These are phyloP conservation scores for Gobiocypris rarus DNA, from an alignment of 2,113 vertebrate genomes.

Conservation along the genomic window DNA sequence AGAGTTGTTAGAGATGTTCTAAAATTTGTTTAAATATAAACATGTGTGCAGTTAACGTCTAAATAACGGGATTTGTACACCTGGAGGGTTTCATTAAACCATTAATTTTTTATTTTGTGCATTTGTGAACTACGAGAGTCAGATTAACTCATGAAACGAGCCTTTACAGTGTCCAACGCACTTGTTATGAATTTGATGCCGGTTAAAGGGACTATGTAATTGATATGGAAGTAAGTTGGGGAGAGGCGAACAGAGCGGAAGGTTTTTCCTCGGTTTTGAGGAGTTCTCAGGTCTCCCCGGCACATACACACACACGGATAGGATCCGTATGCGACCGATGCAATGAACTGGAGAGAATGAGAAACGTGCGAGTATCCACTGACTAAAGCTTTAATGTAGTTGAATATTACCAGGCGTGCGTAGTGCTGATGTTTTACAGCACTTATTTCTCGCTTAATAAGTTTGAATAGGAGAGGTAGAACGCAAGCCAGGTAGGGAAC, in stretches of 20 bases:
- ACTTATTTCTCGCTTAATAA: constrained; percentile 1
- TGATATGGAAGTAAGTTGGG: constrained; percentile 65
- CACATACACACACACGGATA: constrained; percentile 48
- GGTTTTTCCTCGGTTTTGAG: constrained; percentile 43
- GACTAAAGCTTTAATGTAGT: constrained; percentile 35
- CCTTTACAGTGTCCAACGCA: background rate
- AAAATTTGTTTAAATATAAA: background rate
- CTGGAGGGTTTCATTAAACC: background rate
- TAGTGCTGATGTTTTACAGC: constrained; percentile 6
- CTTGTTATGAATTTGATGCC: background rate
- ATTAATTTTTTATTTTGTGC: background rate
- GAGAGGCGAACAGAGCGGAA: constrained; percentile 58
- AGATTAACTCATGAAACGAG: background rate
- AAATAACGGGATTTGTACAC: background rate
- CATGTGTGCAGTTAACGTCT: background rate
- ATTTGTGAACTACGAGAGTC: background rate
- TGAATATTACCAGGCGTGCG: background rate
- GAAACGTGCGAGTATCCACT: constrained; percentile 50
- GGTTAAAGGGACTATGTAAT: constrained; percentile 55
- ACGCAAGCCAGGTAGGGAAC: constrained; percentile 44
- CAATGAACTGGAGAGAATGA: constrained; percentile 45
- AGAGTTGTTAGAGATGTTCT: background rate
- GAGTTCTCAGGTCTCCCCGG: constrained; percentile 51
- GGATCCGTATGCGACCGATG: constrained; percentile 52
- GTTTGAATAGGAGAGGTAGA: constrained; percentile 38